These are phyloP conservation scores for Montifringilla adamsi DNA, from an alignment of 2,113 vertebrate species.

Conservation along the genomic window DNA sequence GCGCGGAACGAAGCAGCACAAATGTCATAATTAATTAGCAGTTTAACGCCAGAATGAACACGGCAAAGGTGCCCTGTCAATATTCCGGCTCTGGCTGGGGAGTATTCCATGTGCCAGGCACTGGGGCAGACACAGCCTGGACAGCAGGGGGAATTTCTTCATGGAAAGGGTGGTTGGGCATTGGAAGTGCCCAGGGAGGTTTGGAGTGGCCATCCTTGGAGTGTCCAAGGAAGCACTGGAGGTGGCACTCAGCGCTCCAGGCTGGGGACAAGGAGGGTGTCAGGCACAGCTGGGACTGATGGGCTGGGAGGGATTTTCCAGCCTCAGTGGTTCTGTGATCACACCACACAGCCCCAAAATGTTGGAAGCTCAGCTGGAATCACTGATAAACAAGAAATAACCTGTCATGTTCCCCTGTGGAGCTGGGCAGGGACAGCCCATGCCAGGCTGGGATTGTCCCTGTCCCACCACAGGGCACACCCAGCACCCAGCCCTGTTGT, in stretches of 20 bases:
- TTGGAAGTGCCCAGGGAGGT: neutral
- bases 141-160: neutral
- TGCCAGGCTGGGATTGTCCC: accelerated
- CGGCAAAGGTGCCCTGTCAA: neutral
- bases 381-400: neutral
- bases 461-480: accelerated
- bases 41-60: neutral
- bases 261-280: neutral
- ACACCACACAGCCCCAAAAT: accelerated
- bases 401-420: neutral
- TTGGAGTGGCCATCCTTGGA: accelerated
- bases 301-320: neutral
- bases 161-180: accelerated
- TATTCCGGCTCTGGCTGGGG: neutral
- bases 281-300: accelerated
- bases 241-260: accelerated
- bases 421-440: neutral
- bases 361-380: neutral
- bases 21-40: conserved; percentile 64
- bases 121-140: neutral
- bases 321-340: too few relatives aligned
- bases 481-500: neutral
- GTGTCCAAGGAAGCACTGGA: neutral
- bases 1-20: neutral
- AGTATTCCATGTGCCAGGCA: neutral